These are phyloP conservation scores for Caenorhabditis virilis DNA, from an alignment of 2,888 invertebrate species.

Conservation along the genomic window DNA sequence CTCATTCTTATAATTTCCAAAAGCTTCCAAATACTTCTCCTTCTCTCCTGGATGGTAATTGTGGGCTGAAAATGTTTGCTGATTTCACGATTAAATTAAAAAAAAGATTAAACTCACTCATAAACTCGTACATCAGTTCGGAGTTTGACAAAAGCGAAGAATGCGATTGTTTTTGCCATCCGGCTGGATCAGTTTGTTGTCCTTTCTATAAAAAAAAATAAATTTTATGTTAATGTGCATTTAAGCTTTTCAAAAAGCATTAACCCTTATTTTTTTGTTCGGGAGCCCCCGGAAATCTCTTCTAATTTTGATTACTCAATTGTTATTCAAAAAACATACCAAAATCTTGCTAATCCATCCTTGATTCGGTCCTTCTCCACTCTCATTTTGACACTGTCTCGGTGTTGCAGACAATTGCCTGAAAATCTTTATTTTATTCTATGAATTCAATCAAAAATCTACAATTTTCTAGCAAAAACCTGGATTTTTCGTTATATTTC, in stretches of 20 bases:
- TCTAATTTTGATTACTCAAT: background rate
- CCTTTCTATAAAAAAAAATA: slow-evolving; percentile 41
- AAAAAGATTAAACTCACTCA: slow-evolving; percentile 73
- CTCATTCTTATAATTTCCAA: slow-evolving; percentile 58
- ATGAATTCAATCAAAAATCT: too few species aligned
- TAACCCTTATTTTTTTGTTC: too few species aligned
- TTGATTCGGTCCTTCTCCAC: slow-evolving; percentile 41
- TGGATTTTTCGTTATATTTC: background rate
- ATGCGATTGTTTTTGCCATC: slow-evolving; percentile 73
- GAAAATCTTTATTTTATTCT: too few species aligned
- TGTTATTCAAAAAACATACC: slow-evolving; percentile 13
- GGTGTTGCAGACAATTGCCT: slow-evolving; percentile 28
- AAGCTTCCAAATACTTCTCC: slow-evolving; percentile 58
- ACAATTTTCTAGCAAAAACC: background rate
- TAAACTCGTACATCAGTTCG: slow-evolving; percentile 90
- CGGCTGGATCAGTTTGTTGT: slow-evolving; percentile 52
- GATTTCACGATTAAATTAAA: background rate
- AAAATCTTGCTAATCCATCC: slow-evolving; percentile 66
- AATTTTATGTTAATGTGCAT: too few species aligned
- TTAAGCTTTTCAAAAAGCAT: too few species aligned
- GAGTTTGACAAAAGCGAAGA: slow-evolving; percentile 95
- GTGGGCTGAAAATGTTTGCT: slow-evolving; percentile 65
- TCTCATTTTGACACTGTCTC: slow-evolving; percentile 12
- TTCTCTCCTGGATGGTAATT: slow-evolving; percentile 61
- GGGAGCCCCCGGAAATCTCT: too few species aligned